Evolutionary conservation across 2,113 vertebrate genomes (phyloP).

Genomic region (Fukomys damarensis): DNA sequence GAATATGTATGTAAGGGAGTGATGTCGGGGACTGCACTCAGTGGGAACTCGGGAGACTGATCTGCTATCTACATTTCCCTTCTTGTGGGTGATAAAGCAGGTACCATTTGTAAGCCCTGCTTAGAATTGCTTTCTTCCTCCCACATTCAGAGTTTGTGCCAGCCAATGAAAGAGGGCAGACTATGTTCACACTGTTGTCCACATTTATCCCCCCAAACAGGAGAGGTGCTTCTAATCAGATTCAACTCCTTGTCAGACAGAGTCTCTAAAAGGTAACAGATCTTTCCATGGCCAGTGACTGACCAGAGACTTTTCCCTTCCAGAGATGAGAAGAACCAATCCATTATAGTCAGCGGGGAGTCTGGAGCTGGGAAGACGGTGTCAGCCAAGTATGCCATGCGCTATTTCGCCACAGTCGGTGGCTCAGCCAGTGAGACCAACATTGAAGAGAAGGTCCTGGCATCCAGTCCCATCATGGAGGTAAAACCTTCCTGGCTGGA

Average conservation of each 20-base stretch:
- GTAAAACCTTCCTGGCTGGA: slow-evolving; percentile 82
- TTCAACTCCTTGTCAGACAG: neutral
- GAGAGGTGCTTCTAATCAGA: neutral
- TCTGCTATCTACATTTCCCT: accelerated
- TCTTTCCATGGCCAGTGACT: neutral
- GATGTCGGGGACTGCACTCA: accelerated
- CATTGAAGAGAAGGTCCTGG: slow-evolving; percentile 96
- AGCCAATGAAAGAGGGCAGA: neutral
- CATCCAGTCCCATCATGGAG: slow-evolving; percentile 98
- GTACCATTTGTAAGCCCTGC: neutral
- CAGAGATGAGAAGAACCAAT: slow-evolving; percentile 98
- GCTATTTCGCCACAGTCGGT: slow-evolving; percentile 94
- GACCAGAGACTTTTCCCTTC: neutral
- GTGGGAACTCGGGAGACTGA: neutral
- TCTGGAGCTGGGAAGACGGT: slow-evolving; percentile 97
- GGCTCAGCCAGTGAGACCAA: slow-evolving; percentile 93
- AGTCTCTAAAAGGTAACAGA: neutral
- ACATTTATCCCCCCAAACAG: neutral
- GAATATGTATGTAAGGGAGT: accelerated
- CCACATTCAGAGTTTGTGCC: neutral
- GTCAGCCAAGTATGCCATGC: slow-evolving; percentile 97
- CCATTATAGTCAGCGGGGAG: slow-evolving; percentile 97
- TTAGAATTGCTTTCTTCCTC: neutral
- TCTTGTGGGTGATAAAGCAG: neutral
- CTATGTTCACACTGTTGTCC: accelerated